Percentiles rank a stretch among this genome's conserved stretches.
Evolutionary conservation across 2,113 vertebrate genomes (phyloP).

Genomic region (Carassius gibelio): DNA sequence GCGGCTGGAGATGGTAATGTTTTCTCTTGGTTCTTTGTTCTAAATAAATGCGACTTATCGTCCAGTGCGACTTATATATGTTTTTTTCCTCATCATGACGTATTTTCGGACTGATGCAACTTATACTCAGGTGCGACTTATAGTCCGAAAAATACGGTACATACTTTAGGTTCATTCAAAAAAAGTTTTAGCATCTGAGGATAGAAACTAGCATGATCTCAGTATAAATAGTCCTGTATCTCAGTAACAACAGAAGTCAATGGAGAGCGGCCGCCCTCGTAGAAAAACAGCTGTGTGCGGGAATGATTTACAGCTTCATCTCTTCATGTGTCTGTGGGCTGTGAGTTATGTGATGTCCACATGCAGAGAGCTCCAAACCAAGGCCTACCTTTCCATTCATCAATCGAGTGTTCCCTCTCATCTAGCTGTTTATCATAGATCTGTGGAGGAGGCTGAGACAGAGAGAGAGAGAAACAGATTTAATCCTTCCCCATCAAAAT

Average conservation of each 20-base stretch:
- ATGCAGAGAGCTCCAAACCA: neutral
- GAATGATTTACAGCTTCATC: neutral
- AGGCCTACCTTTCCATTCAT: constrained; percentile 97
- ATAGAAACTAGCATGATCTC: neutral
- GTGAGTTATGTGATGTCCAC: neutral
- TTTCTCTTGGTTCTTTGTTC: too few relatives aligned
- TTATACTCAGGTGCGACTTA: too few relatives aligned
- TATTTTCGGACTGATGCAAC: too few relatives aligned
- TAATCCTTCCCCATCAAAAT: neutral
- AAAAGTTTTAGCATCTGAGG: neutral
- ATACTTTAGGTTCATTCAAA: neutral
- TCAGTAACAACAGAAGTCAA: neutral
- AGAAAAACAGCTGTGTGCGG: neutral
- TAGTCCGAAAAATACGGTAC: too few relatives aligned
- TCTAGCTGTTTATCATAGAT: constrained; percentile 99
- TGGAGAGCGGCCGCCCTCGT: neutral
- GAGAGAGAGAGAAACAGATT: constrained; percentile 54
- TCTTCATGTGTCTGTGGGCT: neutral
- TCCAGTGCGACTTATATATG: too few relatives aligned
- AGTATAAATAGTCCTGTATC: neutral
- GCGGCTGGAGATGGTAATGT: too few relatives aligned
- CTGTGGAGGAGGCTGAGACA: constrained; percentile 90
- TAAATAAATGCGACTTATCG: neutral
- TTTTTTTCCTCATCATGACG: too few relatives aligned
- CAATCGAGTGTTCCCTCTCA: constrained; percentile 98